phyloP scores from a whole-genome alignment of 1,140 invertebrate genomes.

The Choristoneura fumiferana region DNA sequence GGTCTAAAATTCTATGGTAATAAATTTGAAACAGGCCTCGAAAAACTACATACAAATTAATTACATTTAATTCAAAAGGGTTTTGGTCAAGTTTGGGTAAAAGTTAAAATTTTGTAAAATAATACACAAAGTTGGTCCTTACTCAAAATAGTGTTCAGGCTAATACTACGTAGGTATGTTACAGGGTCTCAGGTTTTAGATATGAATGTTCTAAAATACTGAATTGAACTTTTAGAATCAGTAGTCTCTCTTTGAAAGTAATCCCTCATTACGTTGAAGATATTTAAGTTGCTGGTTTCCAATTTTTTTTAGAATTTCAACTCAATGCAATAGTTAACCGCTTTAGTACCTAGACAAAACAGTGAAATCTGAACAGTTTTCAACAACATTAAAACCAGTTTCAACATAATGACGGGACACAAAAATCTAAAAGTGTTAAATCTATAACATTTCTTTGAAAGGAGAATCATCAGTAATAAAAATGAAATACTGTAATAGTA shows the following conservation, averaged over 20 bases:
- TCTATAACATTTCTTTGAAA: too few species aligned
- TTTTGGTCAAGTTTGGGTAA: constrained; percentile 39
- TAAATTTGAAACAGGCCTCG: constrained; percentile 41
- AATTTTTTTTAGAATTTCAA: too few species aligned
- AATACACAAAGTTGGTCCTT: constrained; percentile 43
- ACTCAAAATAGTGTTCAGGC: constrained; percentile 27
- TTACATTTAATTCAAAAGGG: constrained; percentile 29
- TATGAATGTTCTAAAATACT: constrained; percentile 8
- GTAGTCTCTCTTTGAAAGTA: not conserved
- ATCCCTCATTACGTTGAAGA: too few species aligned
- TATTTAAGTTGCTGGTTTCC: too few species aligned
- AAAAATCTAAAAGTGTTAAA: too few species aligned
- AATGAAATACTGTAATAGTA: too few species aligned
- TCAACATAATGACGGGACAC: too few species aligned
- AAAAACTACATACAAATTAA: constrained; percentile 47
- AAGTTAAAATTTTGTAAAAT: constrained; percentile 35
- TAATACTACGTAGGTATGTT: constrained; percentile 26
- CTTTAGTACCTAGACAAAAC: too few species aligned
- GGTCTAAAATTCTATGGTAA: constrained; percentile 32
- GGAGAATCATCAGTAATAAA: too few species aligned
- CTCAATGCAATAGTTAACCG: too few species aligned
- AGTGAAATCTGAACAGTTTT: too few species aligned
- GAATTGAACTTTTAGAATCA: constrained; percentile 10
- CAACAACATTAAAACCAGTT: too few species aligned
- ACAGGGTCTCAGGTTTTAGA: constrained; percentile 13